Evolutionary conservation across 2,888 invertebrate species (phyloP).

Genomic region (Melinaea menophilus): DNA sequence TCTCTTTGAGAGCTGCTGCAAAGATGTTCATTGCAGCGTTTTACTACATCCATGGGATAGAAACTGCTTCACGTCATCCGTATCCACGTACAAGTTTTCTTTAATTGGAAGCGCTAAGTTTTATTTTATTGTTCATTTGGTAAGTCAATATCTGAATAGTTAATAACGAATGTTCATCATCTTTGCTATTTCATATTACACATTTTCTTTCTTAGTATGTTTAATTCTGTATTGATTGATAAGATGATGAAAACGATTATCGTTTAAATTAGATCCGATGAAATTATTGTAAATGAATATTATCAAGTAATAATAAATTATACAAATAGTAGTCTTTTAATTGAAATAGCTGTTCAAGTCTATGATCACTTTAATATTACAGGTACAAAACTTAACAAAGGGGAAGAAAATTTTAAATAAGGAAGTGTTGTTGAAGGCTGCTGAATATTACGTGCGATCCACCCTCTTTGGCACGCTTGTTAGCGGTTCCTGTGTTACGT

Average conservation of each 20-base stretch:
- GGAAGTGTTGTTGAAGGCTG: conserved; percentile 61
- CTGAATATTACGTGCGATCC: conserved; percentile 63
- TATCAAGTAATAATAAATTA: too few relatives aligned
- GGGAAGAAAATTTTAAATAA: conserved; percentile 62
- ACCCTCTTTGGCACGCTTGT: conserved; percentile 58
- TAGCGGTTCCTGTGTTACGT: conserved; percentile 44
- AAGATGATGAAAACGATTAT: too few relatives aligned
- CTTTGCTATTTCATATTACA: too few relatives aligned
- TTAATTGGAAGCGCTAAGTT: conserved; percentile 66
- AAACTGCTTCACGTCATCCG: conserved; percentile 46
- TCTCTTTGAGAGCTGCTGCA: conserved; percentile 53
- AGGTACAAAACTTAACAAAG: conserved; percentile 71
- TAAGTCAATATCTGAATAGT: conserved; percentile 37
- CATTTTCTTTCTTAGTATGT: too few relatives aligned
- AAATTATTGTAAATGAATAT: too few relatives aligned
- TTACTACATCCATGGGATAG: conserved; percentile 65
- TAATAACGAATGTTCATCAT: too few relatives aligned
- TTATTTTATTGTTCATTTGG: conserved; percentile 63
- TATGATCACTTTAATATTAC: conserved; percentile 33
- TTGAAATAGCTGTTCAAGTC: too few relatives aligned
- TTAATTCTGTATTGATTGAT: too few relatives aligned
- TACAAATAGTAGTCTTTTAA: too few relatives aligned
- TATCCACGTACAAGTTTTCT: conserved; percentile 44
- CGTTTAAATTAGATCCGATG: too few relatives aligned
- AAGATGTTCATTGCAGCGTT: conserved; percentile 46